Evolutionary conservation across 2,113 vertebrate genomes (phyloP).

Genomic region (Thymallus thymallus): DNA sequence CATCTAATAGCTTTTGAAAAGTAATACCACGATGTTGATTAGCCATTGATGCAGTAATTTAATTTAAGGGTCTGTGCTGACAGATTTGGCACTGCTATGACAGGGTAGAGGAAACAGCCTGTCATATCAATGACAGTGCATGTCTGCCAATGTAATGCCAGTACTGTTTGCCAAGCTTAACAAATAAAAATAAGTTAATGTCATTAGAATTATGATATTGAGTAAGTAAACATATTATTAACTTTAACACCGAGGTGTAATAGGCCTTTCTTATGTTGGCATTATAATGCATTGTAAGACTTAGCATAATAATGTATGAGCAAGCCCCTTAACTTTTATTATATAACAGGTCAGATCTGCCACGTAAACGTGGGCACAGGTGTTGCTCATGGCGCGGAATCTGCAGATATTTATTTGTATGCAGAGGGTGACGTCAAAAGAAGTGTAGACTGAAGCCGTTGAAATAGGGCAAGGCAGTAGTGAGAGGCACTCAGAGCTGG

Average conservation of each 20-base stretch:
- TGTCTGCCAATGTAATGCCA: no score
- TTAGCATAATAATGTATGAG: no score
- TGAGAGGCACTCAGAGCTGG: constrained; percentile 58
- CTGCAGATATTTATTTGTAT: constrained; percentile 68
- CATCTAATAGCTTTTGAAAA: constrained; percentile 24
- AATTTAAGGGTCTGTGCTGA: not conserved
- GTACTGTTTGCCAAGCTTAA: no score
- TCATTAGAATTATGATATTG: no score
- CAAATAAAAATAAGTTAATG: no score
- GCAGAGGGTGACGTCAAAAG: constrained; percentile 84
- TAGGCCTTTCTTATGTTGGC: no score
- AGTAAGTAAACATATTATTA: no score
- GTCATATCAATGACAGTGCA: not conserved
- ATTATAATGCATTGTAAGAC: no score
- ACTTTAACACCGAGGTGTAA: no score
- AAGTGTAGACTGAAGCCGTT: constrained; percentile 71
- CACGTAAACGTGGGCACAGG: constrained; percentile 62
- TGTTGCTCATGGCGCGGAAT: constrained; percentile 74
- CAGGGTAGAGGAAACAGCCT: not conserved
- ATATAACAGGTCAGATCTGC: not conserved
- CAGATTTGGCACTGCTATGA: not conserved
- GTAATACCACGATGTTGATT: constrained; percentile 20
- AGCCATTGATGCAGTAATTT: not conserved
- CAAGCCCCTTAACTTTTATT: no score
- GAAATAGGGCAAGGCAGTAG: constrained; percentile 84